Conservation (phyloP, 1,140 invertebrate species). For the Reticulitermes speratus region DNA sequence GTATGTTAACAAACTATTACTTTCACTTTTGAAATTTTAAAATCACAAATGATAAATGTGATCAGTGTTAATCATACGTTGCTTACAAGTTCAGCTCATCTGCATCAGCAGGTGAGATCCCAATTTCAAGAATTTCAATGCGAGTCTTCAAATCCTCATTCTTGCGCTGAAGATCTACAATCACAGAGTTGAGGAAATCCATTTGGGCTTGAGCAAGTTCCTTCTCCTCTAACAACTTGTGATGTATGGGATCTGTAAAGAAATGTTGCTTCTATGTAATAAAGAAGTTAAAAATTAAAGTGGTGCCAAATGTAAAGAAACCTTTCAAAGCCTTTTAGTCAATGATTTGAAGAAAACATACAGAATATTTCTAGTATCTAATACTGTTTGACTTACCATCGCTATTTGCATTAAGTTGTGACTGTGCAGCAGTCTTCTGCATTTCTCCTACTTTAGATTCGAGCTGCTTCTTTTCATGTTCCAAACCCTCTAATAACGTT, state of each 20-base stretch:
- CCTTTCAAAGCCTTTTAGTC: no score
- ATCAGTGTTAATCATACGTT: neutral
- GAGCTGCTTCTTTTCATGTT: slow-evolving; percentile 38
- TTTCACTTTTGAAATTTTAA: no score
- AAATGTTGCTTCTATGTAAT: neutral
- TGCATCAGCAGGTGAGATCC: slow-evolving; percentile 57
- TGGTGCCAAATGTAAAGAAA: no score
- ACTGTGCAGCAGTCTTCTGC: slow-evolving; percentile 35
- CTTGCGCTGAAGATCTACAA: slow-evolving; percentile 92
- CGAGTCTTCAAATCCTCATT: slow-evolving; percentile 79
- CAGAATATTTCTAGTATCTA: no score
- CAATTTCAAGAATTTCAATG: slow-evolving; percentile 76
- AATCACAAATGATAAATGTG: no score
- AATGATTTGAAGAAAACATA: no score
- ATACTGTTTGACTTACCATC: slow-evolving; percentile 24
- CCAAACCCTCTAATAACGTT: slow-evolving; percentile 28
- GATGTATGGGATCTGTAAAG: slow-evolving; percentile 31
- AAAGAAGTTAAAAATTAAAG: neutral
- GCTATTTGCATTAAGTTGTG: slow-evolving; percentile 33
- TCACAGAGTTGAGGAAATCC: slow-evolving; percentile 92
- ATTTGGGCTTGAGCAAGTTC: slow-evolving; percentile 73
- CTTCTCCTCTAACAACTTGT: slow-evolving; percentile 59
- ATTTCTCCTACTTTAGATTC: slow-evolving; percentile 37
- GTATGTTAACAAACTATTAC: no score
- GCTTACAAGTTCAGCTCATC: slow-evolving; percentile 62